Evolutionary conservation across 2,797 vertebrate genomes (phyloP).

Genomic region (Falco berigora): DNA sequence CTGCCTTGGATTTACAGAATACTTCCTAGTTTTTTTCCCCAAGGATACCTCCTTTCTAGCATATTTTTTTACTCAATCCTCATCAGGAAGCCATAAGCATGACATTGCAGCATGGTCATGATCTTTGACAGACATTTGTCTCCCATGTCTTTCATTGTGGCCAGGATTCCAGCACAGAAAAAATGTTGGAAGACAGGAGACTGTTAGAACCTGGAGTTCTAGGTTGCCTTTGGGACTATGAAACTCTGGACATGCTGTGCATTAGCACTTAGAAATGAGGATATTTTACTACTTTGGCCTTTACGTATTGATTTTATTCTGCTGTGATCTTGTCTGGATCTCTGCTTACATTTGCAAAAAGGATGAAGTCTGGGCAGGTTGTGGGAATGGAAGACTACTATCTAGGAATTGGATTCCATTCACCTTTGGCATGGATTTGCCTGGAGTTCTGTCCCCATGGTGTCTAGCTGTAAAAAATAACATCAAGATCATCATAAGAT

Average conservation of each 20-base stretch:
- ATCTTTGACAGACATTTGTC: conserved; percentile 73
- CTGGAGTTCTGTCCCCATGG: neutral
- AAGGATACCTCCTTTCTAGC: conserved; percentile 69
- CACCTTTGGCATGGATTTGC: neutral
- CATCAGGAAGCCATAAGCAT: conserved; percentile 65
- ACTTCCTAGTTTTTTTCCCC: neutral
- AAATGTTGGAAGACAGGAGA: conserved; percentile 60
- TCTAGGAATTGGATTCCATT: neutral
- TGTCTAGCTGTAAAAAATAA: neutral
- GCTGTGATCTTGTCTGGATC: neutral
- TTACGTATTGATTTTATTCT: neutral
- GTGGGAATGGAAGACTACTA: neutral
- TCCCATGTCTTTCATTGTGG: conserved; percentile 72
- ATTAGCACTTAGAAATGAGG: neutral
- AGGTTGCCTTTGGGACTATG: neutral
- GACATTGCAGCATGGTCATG: conserved; percentile 66
- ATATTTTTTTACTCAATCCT: conserved; percentile 75
- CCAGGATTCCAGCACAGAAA: conserved; percentile 72
- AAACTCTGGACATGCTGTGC: neutral
- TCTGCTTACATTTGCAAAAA: neutral
- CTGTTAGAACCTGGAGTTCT: neutral
- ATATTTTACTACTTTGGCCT: neutral
- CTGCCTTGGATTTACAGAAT: neutral
- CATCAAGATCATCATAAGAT: accelerated
- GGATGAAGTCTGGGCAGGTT: neutral